Percentiles rank a stretch among this genome's conserved stretches.
phyloP scores from a whole-genome alignment of 1,140 invertebrate genomes.

The Danaus plexippus region DNA sequence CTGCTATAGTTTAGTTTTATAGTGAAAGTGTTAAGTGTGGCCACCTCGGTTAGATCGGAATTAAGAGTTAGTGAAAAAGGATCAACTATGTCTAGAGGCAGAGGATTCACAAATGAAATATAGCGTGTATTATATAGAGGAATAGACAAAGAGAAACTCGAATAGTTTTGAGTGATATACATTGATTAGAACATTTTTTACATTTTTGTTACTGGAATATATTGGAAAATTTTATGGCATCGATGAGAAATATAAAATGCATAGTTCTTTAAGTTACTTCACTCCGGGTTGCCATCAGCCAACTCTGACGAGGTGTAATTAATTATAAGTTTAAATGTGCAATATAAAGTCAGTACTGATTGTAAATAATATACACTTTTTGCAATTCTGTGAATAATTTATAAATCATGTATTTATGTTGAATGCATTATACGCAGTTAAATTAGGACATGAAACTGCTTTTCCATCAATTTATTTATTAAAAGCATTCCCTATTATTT shows the following conservation, averaged over 20 bases:
- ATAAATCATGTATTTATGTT: conserved; percentile 40
- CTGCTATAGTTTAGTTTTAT: background rate
- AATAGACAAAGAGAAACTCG: no score
- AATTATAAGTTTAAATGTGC: conserved; percentile 65
- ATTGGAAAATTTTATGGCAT: conserved; percentile 8
- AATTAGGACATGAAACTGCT: conserved; percentile 36
- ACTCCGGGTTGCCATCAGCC: conserved; percentile 13
- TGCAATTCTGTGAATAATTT: conserved; percentile 24
- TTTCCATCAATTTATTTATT: conserved; percentile 59
- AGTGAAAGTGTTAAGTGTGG: no score
- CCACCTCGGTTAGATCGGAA: no score
- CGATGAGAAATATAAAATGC: conserved; percentile 1
- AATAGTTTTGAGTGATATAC: no score
- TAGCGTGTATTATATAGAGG: no score
- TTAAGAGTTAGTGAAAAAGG: no score
- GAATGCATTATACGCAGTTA: conserved; percentile 30
- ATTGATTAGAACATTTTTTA: no score
- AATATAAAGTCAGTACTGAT: conserved; percentile 54
- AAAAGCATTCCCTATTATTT: conserved; percentile 60
- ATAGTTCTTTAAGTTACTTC: conserved; percentile 6
- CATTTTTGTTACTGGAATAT: background rate
- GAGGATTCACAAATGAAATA: no score
- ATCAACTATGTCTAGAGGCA: no score
- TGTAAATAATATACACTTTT: conserved; percentile 47
- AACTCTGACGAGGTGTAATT: conserved; percentile 13